Conservation (phyloP, 2,888 invertebrate genomes). For the Atethmia centrago region DNA sequence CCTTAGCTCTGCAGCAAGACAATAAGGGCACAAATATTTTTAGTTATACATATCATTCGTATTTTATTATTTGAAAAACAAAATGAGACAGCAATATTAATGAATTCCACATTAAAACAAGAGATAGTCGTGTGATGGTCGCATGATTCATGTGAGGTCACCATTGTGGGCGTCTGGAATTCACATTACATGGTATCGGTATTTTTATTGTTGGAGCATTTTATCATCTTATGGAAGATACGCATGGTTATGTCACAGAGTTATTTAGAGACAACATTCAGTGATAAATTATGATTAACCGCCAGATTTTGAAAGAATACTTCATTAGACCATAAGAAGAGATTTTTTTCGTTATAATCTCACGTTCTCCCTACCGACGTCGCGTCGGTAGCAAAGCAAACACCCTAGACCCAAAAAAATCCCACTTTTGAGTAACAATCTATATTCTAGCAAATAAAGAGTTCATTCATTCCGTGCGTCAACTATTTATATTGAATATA, state of each 20-base stretch:
- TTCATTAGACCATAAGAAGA: background rate
- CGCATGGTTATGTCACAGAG: background rate
- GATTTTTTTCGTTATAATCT: background rate
- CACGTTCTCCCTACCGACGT: background rate
- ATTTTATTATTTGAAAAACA: too few species aligned
- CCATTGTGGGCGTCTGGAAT: constrained; percentile 35
- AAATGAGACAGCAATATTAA: background rate
- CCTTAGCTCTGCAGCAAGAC: too few species aligned
- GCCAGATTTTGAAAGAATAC: background rate
- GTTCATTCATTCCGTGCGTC: background rate
- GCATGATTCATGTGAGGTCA: constrained; percentile 29
- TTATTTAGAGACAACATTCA: background rate
- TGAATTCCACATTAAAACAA: background rate
- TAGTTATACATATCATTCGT: too few species aligned
- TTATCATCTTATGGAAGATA: constrained; percentile 7
- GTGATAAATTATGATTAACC: background rate
- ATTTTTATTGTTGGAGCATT: constrained; percentile 17
- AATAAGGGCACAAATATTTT: too few species aligned
- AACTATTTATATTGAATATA: too few species aligned
- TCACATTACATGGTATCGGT: constrained; percentile 2
- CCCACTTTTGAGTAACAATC: background rate
- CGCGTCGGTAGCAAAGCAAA: background rate
- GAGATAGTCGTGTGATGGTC: background rate
- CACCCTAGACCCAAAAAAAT: background rate
- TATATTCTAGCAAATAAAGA: background rate